Conservation (phyloP, 2,797 vertebrate species). For the Clangula hyemalis region DNA sequence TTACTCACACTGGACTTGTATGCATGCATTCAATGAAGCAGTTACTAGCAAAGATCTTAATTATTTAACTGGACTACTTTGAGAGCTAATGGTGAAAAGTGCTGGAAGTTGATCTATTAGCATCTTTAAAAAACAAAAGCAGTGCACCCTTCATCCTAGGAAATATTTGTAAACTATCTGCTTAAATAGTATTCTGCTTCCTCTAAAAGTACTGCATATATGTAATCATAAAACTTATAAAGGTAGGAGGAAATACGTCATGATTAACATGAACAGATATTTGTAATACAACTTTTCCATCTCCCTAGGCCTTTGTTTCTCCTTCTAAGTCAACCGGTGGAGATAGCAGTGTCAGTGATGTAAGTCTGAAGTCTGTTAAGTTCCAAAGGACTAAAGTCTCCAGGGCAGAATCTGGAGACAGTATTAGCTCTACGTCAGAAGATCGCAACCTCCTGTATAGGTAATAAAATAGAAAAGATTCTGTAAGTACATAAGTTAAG, state of each 20-base stretch:
- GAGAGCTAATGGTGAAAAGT: neutral
- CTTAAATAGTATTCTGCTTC: neutral
- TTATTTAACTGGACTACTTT: neutral
- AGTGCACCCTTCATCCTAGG: neutral
- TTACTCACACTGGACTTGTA: neutral
- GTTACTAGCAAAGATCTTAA: neutral
- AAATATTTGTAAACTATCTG: neutral
- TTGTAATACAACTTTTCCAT: neutral
- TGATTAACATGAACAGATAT: too few relatives aligned
- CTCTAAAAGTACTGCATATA: neutral
- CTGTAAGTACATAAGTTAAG: neutral
- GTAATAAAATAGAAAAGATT: slow-evolving; percentile 68
- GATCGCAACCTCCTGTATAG: slow-evolving; percentile 90
- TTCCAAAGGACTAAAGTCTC: slow-evolving; percentile 83
- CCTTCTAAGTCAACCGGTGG: slow-evolving; percentile 81
- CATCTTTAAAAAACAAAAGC: neutral
- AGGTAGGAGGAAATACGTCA: neutral
- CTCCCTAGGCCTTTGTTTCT: slow-evolving; percentile 74
- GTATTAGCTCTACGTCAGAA: slow-evolving; percentile 75
- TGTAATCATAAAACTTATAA: neutral
- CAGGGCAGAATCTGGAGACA: slow-evolving; percentile 80
- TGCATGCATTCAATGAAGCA: neutral
- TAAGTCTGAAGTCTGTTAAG: slow-evolving; percentile 77
- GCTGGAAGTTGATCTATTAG: neutral
- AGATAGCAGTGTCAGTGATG: slow-evolving; percentile 75